Evolutionary conservation across 2,797 vertebrate species (phyloP).

Genomic region (Anabacerthia variegaticeps): DNA sequence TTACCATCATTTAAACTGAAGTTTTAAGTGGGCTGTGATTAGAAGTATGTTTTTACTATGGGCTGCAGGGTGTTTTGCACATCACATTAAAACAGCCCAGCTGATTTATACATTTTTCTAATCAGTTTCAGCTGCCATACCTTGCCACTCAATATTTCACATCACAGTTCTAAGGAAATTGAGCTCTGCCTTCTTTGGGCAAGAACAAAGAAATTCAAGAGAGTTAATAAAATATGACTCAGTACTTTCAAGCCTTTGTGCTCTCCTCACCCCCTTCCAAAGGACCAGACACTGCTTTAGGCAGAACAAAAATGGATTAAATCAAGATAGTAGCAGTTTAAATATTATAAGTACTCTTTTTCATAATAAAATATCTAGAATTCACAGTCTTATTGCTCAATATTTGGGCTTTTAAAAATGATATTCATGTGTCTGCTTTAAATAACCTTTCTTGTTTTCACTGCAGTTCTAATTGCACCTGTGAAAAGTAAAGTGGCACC

Average conservation of each 20-base stretch:
- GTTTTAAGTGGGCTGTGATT: neutral
- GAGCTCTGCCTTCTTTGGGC: neutral
- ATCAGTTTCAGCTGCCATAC: neutral
- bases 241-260: neutral
- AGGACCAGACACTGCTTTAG: neutral
- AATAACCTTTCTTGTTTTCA: conserved; percentile 1
- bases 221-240: neutral
- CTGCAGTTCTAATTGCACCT: conserved; percentile 1
- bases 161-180: neutral
- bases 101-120: neutral
- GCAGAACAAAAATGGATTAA: conserved; percentile 4
- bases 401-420: neutral
- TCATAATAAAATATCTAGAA: neutral
- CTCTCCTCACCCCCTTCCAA: neutral
- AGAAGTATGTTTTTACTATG: neutral
- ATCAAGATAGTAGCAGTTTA: conserved; percentile 1
- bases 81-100: neutral
- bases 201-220: neutral
- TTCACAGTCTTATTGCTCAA: neutral
- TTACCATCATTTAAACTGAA: neutral
- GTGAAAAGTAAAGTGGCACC: conserved; percentile 20
- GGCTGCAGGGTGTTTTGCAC: neutral
- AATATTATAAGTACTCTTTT: conserved; percentile 27
- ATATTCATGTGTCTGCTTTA: neutral
- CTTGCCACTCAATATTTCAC: neutral